These are phyloP conservation scores for Hippocampus zosterae DNA, from an alignment of 2,113 vertebrate genomes.

Conservation along the genomic window DNA sequence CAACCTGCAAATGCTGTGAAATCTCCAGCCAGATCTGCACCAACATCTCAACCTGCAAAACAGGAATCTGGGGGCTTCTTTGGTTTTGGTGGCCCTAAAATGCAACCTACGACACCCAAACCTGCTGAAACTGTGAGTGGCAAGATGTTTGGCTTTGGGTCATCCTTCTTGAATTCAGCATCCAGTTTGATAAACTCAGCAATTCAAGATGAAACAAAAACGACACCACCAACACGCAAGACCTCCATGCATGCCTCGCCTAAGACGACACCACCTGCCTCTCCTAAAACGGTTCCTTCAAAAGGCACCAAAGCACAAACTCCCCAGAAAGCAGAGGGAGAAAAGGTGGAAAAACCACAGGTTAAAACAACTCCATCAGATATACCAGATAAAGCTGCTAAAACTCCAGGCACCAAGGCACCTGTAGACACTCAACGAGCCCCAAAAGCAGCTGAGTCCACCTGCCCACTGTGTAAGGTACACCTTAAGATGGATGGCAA, in stretches of 20 bases:
- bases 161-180: constrained; percentile 72
- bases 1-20: constrained; percentile 52
- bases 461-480: constrained; percentile 87
- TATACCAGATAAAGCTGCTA: constrained; percentile 37
- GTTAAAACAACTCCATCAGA: constrained; percentile 47
- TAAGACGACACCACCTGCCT: constrained; percentile 50
- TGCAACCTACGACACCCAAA: constrained; percentile 58
- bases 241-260: constrained; percentile 47
- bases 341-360: constrained; percentile 57
- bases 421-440: constrained; percentile 12
- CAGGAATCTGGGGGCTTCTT: constrained; percentile 77
- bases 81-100: constrained; percentile 61
- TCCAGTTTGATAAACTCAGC: constrained; percentile 70
- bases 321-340: constrained; percentile 48
- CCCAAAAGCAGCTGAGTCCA: constrained; percentile 34
- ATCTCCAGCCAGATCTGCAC: constrained; percentile 53
- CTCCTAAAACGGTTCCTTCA: constrained; percentile 45
- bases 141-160: constrained; percentile 71
- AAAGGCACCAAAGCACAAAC: constrained; percentile 30
- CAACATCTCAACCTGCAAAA: constrained; percentile 59
- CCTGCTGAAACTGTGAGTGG: constrained; percentile 63
- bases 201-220: constrained; percentile 67
- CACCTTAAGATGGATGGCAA: constrained; percentile 77
- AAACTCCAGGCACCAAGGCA: constrained; percentile 39
- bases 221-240: constrained; percentile 61